Evolutionary conservation across 2,113 vertebrate species (phyloP).

Genomic region (Eudyptes chrysolophus): DNA sequence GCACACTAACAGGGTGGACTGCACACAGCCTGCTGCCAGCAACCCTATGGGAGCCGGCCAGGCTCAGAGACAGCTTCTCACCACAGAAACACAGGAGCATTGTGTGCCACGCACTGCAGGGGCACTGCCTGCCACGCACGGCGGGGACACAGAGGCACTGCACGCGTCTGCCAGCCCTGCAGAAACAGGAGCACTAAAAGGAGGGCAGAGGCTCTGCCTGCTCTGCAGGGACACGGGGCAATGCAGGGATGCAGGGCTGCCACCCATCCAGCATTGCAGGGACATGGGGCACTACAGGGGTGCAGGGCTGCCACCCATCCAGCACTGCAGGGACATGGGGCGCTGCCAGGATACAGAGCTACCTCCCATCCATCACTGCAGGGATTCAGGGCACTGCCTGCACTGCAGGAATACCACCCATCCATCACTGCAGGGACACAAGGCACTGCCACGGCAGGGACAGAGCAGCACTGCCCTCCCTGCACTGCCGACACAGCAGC

Average conservation of each 20-base stretch:
- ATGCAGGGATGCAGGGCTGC: not conserved
- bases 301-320: not conserved
- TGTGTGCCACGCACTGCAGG: constrained; percentile 9
- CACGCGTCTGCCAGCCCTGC: not conserved
- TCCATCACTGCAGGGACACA: not conserved
- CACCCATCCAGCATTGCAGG: not conserved
- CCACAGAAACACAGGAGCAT: constrained; percentile 27
- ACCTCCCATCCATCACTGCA: not conserved
- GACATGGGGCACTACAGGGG: not conserved
- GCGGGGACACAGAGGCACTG: not conserved
- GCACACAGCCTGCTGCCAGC: not conserved
- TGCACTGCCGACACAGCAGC: not conserved
- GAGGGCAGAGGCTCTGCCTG: not conserved
- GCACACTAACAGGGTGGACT: not conserved
- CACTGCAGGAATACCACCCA: not conserved
- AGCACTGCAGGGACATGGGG: not conserved
- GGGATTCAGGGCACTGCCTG: not conserved
- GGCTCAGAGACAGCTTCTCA: not conserved
- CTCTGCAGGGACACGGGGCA: not conserved
- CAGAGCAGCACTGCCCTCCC: not conserved
- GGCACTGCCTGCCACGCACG: not conserved
- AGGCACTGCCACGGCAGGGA: not conserved
- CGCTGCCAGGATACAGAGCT: not conserved
- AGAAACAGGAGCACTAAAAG: not conserved
- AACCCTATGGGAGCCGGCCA: not conserved